Evolutionary conservation across 2,113 vertebrate genomes (phyloP).

Genomic region (Tachuris rubrigastra): DNA sequence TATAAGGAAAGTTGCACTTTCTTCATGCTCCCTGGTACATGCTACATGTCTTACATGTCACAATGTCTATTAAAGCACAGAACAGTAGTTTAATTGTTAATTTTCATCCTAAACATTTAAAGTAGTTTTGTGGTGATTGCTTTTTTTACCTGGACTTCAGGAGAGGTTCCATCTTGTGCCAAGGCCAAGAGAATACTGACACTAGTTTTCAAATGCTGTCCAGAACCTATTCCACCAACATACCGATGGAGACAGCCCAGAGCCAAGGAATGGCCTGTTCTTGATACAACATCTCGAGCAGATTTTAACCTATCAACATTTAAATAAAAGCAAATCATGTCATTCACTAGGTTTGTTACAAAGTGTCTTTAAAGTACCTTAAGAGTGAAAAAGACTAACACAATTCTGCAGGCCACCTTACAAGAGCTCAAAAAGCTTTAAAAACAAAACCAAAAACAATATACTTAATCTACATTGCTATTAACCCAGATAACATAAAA

Average conservation of each 20-base stretch:
- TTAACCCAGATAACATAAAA: not conserved
- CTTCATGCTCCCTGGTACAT: not conserved
- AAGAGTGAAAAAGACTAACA: not conserved
- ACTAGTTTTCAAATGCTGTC: slow-evolving; percentile 97
- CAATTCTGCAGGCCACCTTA: not conserved
- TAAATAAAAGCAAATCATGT: not conserved
- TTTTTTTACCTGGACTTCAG: slow-evolving; percentile 92
- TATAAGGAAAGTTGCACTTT: not conserved
- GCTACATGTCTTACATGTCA: not conserved
- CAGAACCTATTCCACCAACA: slow-evolving; percentile 97
- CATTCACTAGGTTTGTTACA: not conserved
- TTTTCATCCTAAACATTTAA: not conserved
- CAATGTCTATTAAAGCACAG: not conserved
- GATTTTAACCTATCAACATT: slow-evolving; percentile 87
- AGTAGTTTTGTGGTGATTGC: not conserved
- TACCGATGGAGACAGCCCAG: slow-evolving; percentile 97
- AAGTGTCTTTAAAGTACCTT: not conserved
- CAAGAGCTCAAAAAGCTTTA: not conserved
- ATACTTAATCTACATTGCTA: not conserved
- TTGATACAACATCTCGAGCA: slow-evolving; percentile 95
- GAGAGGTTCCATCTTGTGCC: slow-evolving; percentile 95
- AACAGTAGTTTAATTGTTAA: not conserved
- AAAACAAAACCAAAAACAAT: not conserved
- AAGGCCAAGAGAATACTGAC: slow-evolving; percentile 97
- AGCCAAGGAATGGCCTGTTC: slow-evolving; percentile 96